A percentile compares a stretch with the other conserved stretches of the same genome.
phyloP scores from a whole-genome alignment of 2,797 vertebrate species.

The Oreortyx pictus region DNA sequence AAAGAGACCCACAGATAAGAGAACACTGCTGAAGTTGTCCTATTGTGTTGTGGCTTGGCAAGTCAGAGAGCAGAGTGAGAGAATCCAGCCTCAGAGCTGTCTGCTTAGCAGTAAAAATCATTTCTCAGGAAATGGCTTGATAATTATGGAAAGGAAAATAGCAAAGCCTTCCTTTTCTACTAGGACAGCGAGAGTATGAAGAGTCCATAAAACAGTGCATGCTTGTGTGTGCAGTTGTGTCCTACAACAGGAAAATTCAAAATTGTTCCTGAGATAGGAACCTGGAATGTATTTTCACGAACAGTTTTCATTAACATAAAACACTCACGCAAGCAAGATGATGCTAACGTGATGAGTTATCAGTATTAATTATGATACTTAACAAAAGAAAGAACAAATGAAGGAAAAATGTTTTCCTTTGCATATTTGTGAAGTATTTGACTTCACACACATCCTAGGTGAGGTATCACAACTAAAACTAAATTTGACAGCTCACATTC shows the following conservation, averaged over 20 bases:
- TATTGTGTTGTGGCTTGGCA: neutral
- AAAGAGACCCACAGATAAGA: neutral
- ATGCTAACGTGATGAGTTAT: neutral
- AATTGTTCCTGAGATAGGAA: neutral
- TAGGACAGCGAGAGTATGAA: neutral
- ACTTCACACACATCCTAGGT: neutral
- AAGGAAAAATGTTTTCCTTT: neutral
- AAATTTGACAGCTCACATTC: conserved; percentile 36
- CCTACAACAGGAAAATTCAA: neutral
- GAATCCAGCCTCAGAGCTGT: rapidly evolving
- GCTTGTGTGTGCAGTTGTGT: neutral
- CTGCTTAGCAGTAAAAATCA: neutral
- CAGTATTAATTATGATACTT: neutral
- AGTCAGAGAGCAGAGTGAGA: neutral
- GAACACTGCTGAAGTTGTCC: neutral
- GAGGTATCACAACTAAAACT: conserved; percentile 20
- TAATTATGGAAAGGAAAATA: neutral
- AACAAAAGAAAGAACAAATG: neutral
- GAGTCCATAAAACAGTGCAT: neutral
- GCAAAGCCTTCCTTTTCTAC: neutral
- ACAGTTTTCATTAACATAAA: neutral
- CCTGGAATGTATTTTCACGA: neutral
- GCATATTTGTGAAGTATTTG: neutral
- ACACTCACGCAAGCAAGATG: neutral
- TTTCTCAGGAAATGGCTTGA: neutral